These are phyloP conservation scores for Agriopis leucophaearia DNA, from an alignment of 2,888 invertebrate genomes.

Conservation along the genomic window DNA sequence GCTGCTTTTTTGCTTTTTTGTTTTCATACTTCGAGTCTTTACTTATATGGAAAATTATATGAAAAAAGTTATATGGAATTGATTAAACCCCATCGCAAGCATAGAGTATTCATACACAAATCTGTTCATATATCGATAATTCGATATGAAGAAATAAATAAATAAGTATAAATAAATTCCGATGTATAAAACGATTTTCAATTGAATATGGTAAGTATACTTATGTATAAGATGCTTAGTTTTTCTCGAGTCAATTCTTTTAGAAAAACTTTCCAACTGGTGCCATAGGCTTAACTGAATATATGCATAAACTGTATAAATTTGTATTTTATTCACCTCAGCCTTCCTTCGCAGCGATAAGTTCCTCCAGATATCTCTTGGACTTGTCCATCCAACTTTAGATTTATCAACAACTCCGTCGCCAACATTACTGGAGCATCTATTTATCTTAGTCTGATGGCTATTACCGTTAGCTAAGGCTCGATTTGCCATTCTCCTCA, in stretches of 20 bases:
- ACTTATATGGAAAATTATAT: no score
- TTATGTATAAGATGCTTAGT: no score
- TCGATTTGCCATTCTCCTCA: constrained; percentile 75
- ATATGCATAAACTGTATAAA: neutral
- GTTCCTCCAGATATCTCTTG: constrained; percentile 82
- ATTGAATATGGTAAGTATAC: no score
- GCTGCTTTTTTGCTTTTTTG: no score
- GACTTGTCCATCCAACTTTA: constrained; percentile 82
- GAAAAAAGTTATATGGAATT: no score
- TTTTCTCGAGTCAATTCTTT: neutral
- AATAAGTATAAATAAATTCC: no score
- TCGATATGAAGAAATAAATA: no score
- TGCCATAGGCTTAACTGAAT: neutral
- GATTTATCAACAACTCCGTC: constrained; percentile 75
- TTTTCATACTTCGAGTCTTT: no score
- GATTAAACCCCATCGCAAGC: no score
- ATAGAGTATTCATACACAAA: no score
- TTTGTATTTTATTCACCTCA: constrained; percentile 67
- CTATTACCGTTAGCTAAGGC: constrained; percentile 65
- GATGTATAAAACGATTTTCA: no score
- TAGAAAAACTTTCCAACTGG: neutral
- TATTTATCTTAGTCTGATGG: constrained; percentile 71
- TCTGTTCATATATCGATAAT: no score
- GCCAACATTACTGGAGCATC: constrained; percentile 79
- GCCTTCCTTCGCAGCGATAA: constrained; percentile 80